Base-by-base conservation (phyloP, 2,113 vertebrate genomes). In the Austrofundulus limnaeus region DNA sequence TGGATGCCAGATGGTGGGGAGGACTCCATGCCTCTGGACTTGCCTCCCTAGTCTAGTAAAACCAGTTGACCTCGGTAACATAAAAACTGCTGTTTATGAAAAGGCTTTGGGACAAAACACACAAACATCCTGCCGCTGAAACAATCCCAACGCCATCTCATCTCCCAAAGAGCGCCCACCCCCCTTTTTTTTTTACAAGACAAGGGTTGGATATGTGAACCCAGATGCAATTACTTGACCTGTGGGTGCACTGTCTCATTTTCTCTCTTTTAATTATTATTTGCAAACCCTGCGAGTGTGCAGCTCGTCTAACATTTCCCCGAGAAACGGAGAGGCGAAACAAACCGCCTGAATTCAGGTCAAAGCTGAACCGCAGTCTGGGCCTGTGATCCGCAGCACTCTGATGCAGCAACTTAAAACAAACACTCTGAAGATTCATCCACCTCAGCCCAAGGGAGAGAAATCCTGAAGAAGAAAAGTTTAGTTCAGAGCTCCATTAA, bases 1-100 rank as follows among this genome's bases (percentile, higher is more conserved):
- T 91, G 87, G 84, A 77, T 88, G 87, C 88, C 90, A 92, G 90
- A 92, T 92, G 91, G 91, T 64, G 77, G 88, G 74, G 83, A 82
- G 85, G 88, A 85, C 83, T 87, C 73, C 85, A 84, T 82, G 90
- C 85, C 88, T 92, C 88, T 91, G 90, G 89, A 92, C 88, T 90
- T 88, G 90, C 89, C 87, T 89, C 87, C 88, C 84, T 50, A 81
- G 87, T 89, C 87, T 87, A 89, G 88, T 92, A 90, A 92, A 92
- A 89, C 80, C 82, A 90, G 87, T 87, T 87, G 89, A 92, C 89
- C 90, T 88, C 86, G 28, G 76, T 73, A 74, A 85, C 82, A 90
- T 89, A 86, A 89, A 89, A 89, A 88, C 78, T 49, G 80, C 81
- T 89, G 87, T 91, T 86, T 89, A 88, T 90, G 88, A 88, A 91